Conservation (phyloP, 2,888 invertebrate genomes). For the Agapetus fuscipes region DNA sequence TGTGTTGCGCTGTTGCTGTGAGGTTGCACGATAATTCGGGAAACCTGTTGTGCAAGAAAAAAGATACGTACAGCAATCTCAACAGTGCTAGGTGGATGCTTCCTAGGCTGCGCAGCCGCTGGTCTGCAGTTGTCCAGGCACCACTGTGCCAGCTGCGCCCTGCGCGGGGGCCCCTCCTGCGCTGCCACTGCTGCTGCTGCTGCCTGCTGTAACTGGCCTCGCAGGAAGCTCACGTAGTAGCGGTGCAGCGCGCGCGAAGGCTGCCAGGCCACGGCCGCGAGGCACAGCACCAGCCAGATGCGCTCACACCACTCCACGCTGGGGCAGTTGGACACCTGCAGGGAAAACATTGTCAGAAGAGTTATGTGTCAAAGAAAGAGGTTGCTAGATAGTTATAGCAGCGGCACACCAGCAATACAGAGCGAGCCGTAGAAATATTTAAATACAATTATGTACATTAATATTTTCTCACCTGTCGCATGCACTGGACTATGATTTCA, state of each 20-base stretch:
- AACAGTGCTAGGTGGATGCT: conserved; percentile 81
- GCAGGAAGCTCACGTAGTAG: conserved; percentile 55
- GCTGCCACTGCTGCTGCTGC: conserved; percentile 27
- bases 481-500: conserved; percentile 83
- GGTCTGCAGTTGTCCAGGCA: conserved; percentile 88
- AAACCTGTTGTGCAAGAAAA: too few relatives aligned
- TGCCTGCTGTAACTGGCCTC: conserved; percentile 24
- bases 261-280: conserved; percentile 87
- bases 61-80: conserved; percentile 72
- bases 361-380: too few relatives aligned
- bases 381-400: too few relatives aligned
- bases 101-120: conserved; percentile 69
- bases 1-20: too few relatives aligned
- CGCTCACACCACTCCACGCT: conserved; percentile 73
- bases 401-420: too few relatives aligned
- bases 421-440: too few relatives aligned
- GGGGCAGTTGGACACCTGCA: conserved; percentile 77
- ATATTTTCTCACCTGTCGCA: conserved; percentile 53
- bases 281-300: conserved; percentile 81
- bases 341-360: not conserved
- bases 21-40: too few relatives aligned
- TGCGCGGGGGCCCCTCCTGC: conserved; percentile 18
- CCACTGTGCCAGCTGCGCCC: conserved; percentile 85
- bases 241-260: conserved; percentile 75
- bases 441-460: too few relatives aligned